Evolutionary conservation across 2,888 invertebrate genomes (phyloP).

Genomic region (Nephrotoma guestfalica): DNA sequence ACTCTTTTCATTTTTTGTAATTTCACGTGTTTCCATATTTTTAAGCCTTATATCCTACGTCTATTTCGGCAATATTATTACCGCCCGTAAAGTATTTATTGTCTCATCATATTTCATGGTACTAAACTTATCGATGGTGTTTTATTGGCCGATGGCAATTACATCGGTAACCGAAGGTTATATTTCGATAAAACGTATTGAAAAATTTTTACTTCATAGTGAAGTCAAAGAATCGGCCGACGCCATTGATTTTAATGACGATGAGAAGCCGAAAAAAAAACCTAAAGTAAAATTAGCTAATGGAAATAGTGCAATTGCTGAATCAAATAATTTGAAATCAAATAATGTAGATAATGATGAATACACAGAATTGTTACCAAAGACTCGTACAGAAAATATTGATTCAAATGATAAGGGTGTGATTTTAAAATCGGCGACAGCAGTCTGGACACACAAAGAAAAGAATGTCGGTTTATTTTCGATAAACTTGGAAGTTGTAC

Average conservation of each 20-base stretch:
- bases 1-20: constrained; percentile 56
- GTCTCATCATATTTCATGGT: constrained; percentile 70
- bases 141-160: constrained; percentile 67
- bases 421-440: constrained; percentile 8
- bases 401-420: constrained; percentile 6
- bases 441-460: constrained; percentile 7
- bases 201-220: constrained; percentile 41
- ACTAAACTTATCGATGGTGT: constrained; percentile 59
- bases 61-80: constrained; percentile 46
- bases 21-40: constrained; percentile 65
- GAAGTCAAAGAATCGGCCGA: constrained; percentile 16
- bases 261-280: neutral
- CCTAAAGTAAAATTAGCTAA: neutral
- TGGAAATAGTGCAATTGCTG: constrained; percentile 11
- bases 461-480: constrained; percentile 6
- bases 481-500: constrained; percentile 10
- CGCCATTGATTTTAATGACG: neutral
- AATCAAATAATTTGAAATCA: constrained; percentile 13
- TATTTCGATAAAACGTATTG: constrained; percentile 56
- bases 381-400: constrained; percentile 5
- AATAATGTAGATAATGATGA: constrained; percentile 8
- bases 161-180: constrained; percentile 60
- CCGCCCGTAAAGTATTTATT: constrained; percentile 63
- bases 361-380: neutral
- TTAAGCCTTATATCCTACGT: constrained; percentile 57